phyloP scores from a whole-genome alignment of 1,140 invertebrate species.

The Bicyclus anynana region DNA sequence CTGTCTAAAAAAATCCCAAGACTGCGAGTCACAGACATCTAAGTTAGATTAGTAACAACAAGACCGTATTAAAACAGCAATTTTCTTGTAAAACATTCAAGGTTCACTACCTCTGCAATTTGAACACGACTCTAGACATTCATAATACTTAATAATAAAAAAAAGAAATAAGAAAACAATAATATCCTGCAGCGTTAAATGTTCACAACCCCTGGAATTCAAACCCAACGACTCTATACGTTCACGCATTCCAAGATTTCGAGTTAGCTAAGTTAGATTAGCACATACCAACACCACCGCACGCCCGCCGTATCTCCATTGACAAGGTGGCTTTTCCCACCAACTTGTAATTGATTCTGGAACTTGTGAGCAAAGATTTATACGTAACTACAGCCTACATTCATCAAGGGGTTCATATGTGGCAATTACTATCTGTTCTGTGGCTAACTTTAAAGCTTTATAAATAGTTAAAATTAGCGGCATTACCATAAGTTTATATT shows the following conservation, averaged over 20 bases:
- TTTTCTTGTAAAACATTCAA: too few relatives aligned
- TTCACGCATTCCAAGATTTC: constrained; percentile 13
- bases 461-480: neutral
- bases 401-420: constrained; percentile 21
- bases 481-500: too few relatives aligned
- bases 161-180: too few relatives aligned
- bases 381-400: constrained; percentile 22
- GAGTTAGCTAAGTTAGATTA: constrained; percentile 49
- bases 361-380: constrained; percentile 36
- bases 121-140: too few relatives aligned
- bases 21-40: too few relatives aligned
- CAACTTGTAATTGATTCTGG: constrained; percentile 47
- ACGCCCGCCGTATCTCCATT: constrained; percentile 22
- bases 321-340: constrained; percentile 30
- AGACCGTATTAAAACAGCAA: too few relatives aligned
- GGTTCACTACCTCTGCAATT: too few relatives aligned
- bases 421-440: constrained; percentile 8
- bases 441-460: neutral
- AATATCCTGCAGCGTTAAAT: neutral
- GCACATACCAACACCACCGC: constrained; percentile 38
- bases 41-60: too few relatives aligned
- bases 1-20: too few relatives aligned
- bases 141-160: too few relatives aligned
- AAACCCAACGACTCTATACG: neutral
- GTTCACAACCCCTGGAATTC: neutral